These are phyloP conservation scores for Hozukius guyotensis DNA, from an alignment of 2,797 vertebrate species.

Conservation along the genomic window DNA sequence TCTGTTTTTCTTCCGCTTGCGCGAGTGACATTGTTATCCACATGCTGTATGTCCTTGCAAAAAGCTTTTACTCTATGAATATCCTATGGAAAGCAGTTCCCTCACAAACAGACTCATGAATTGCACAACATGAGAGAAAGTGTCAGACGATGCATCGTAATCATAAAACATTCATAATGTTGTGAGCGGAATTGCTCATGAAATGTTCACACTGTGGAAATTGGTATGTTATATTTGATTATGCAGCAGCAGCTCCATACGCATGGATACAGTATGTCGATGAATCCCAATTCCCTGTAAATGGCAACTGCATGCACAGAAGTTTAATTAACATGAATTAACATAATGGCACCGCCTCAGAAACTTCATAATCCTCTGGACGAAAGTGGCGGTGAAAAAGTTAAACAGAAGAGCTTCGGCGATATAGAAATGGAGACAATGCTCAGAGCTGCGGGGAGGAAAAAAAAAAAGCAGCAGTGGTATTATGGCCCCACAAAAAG, in stretches of 20 bases:
- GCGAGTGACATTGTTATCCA: not conserved
- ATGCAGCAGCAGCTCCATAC: conserved; percentile 1
- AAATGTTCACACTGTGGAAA: conserved; percentile 2
- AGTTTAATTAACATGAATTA: conserved; percentile 58
- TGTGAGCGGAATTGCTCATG: conserved; percentile 3
- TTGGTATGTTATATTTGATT: conserved; percentile 3
- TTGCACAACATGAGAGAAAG: not conserved
- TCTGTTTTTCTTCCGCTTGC: not conserved
- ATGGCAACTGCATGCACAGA: conserved; percentile 19
- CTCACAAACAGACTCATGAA: not conserved
- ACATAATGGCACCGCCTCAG: conserved; percentile 40
- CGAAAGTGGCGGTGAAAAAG: conserved; percentile 8
- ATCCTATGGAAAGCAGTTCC: not conserved
- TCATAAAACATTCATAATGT: conserved; percentile 29
- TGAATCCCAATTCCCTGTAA: conserved; percentile 33
- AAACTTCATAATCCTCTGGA: conserved; percentile 44
- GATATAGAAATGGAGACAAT: conserved; percentile 8
- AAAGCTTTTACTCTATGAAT: not conserved
- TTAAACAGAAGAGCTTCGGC: conserved; percentile 6
- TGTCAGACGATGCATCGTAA: not conserved
- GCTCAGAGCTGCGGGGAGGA: not conserved
- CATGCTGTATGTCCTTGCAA: not conserved
- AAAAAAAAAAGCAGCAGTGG: not conserved
- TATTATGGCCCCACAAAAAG: conserved; percentile 27
- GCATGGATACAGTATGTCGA: conserved; percentile 2